phyloP scores from a whole-genome alignment of 2,888 invertebrate genomes.

The Drosophila pseudotakahashii region DNA sequence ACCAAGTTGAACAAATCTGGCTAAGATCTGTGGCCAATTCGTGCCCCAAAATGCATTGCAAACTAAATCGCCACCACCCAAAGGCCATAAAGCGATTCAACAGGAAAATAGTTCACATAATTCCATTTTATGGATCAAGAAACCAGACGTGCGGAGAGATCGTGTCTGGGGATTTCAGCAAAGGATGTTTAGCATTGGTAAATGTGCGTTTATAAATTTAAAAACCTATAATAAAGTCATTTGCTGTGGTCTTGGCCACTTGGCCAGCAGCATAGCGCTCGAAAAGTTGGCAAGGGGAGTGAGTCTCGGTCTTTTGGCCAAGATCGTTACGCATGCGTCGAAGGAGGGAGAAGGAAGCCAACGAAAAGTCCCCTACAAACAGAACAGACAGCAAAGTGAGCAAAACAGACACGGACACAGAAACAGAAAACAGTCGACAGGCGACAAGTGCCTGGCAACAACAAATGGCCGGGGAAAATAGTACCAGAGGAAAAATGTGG shows the following conservation, averaged over 20 bases:
- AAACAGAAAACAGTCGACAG: slow-evolving; percentile 28
- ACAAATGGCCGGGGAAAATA: slow-evolving; percentile 34
- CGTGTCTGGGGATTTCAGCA: slow-evolving; percentile 54
- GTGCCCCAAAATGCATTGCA: not conserved
- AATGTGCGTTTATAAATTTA: slow-evolving; percentile 78
- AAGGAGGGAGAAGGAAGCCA: slow-evolving; percentile 10
- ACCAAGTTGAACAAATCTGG: slow-evolving; percentile 10
- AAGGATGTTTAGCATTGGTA: slow-evolving; percentile 67
- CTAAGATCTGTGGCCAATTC: slow-evolving; percentile 1
- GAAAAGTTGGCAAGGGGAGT: slow-evolving; percentile 1
- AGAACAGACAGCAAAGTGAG: slow-evolving; percentile 38
- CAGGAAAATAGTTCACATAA: slow-evolving; percentile 35
- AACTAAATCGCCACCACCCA: slow-evolving; percentile 16
- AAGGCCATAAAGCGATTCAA: slow-evolving; percentile 42
- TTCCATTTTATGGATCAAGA: slow-evolving; percentile 23
- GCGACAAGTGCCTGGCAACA: slow-evolving; percentile 51
- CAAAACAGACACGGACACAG: slow-evolving; percentile 40
- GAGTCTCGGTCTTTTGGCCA: slow-evolving; percentile 37
- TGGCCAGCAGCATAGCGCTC: slow-evolving; percentile 44
- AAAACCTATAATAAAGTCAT: slow-evolving; percentile 78
- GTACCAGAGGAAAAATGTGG: slow-evolving; percentile 5
- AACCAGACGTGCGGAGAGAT: slow-evolving; percentile 18
- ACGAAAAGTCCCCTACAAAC: slow-evolving; percentile 10
- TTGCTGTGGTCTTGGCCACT: slow-evolving; percentile 60
- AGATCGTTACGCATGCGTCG: slow-evolving; percentile 52